A percentile compares a stretch with the other conserved stretches of the same genome.
Evolutionary conservation across 2,797 vertebrate species (phyloP).

Genomic region (Onychomys torridus): DNA sequence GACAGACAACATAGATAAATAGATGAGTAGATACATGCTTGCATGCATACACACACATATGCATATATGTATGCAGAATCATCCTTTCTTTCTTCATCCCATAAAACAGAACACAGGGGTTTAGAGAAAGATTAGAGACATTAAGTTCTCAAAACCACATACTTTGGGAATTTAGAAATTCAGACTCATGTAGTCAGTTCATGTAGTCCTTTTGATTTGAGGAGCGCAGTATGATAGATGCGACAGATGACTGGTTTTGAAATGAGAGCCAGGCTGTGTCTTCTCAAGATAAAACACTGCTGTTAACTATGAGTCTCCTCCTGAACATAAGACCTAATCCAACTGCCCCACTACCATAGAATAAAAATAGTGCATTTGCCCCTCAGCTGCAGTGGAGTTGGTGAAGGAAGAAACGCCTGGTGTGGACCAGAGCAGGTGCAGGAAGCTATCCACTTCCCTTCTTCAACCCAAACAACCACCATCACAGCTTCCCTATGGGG

Average conservation of each 20-base stretch:
- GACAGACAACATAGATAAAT: not conserved
- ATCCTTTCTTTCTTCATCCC: slow-evolving; percentile 9
- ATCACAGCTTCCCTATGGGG: not conserved
- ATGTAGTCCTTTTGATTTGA: slow-evolving; percentile 17
- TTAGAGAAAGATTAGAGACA: not conserved
- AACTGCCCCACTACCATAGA: not conserved
- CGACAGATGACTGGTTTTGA: not conserved
- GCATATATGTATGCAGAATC: not conserved
- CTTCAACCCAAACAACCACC: not conserved
- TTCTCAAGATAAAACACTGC: not conserved
- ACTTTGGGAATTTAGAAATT: slow-evolving; percentile 29
- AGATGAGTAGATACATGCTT: not conserved
- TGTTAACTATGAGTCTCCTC: not conserved
- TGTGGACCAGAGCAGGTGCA: slow-evolving; percentile 51
- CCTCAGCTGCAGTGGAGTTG: not conserved
- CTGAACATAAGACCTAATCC: slow-evolving; percentile 17
- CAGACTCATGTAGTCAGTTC: not conserved
- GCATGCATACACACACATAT: not conserved
- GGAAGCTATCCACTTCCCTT: not conserved
- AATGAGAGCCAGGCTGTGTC: not conserved
- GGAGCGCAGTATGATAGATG: not conserved
- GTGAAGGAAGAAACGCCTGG: not conserved
- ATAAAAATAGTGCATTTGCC: slow-evolving; percentile 33
- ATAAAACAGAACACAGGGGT: not conserved
- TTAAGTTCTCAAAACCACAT: not conserved